A percentile compares a stretch with the other conserved stretches of the same genome.
Conservation (phyloP, 2,888 invertebrate species). For the Eumerus sabulonum region DNA sequence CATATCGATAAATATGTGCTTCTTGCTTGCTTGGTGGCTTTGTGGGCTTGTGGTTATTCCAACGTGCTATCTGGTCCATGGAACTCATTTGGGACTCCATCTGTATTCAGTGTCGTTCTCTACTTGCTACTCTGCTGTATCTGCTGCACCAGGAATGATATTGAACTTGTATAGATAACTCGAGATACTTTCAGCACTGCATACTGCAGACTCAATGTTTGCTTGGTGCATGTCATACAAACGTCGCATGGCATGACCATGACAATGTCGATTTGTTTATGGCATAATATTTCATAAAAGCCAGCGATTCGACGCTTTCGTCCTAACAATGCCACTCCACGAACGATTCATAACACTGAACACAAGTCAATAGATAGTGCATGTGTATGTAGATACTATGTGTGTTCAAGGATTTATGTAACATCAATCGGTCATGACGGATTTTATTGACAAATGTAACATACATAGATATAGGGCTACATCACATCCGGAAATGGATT, state of each 20-base stretch:
- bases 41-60: slow-evolving; percentile 45
- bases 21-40: no score
- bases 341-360: background rate
- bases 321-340: background rate
- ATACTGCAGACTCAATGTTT: slow-evolving; percentile 10
- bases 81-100: slow-evolving; percentile 65
- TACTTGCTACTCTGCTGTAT: background rate
- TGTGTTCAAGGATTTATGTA: background rate
- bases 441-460: slow-evolving; percentile 18
- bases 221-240: slow-evolving; percentile 39
- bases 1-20: slow-evolving; percentile 59
- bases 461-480: background rate
- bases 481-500: no score
- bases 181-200: slow-evolving; percentile 28
- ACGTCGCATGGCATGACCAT: slow-evolving; percentile 48
- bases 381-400: slow-evolving; percentile 1
- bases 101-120: slow-evolving; percentile 47
- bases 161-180: slow-evolving; percentile 60
- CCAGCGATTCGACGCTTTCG: slow-evolving; percentile 40
- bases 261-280: slow-evolving; percentile 64
- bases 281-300: slow-evolving; percentile 35
- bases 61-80: slow-evolving; percentile 52
- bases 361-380: no score
- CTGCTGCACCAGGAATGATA: slow-evolving; percentile 34
- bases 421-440: slow-evolving; percentile 16